phyloP scores from a whole-genome alignment of 1,140 invertebrate genomes.

The Brachionus koreanus region DNA sequence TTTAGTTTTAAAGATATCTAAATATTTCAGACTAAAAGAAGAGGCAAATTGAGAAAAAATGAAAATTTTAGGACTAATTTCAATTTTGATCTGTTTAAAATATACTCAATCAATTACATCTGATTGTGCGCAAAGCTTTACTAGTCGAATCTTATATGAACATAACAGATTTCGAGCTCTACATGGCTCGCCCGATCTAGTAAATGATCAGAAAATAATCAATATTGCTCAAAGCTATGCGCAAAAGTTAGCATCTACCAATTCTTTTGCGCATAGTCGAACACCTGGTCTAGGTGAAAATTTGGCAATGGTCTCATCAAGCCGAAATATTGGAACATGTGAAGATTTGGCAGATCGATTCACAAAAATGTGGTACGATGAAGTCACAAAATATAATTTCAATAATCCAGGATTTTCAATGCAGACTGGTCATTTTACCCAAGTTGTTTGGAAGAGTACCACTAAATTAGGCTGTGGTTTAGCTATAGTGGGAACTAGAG shows the following conservation, averaged over 20 bases:
- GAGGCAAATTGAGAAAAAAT: background rate
- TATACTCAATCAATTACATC: background rate
- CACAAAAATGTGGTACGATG: slow-evolving; percentile 12
- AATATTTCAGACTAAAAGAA: too few relatives aligned
- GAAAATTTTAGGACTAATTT: background rate
- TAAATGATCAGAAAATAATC: background rate
- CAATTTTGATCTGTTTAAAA: background rate
- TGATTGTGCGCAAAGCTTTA: background rate
- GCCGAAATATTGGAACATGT: background rate
- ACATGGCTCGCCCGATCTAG: background rate
- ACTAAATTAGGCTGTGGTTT: slow-evolving; percentile 8
- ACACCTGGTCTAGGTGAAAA: slow-evolving; percentile 3
- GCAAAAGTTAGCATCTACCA: background rate
- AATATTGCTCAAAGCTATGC: background rate
- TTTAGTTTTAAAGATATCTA: background rate
- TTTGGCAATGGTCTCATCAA: background rate
- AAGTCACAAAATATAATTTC: background rate
- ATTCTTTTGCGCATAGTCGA: background rate
- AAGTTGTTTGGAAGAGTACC: background rate
- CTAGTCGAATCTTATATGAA: background rate
- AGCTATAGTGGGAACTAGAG: background rate
- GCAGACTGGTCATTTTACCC: slow-evolving; percentile 18
- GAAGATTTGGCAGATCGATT: background rate
- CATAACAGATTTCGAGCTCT: background rate
- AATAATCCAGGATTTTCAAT: background rate